Percentiles rank a stretch among this genome's conserved stretches.
Conservation (phyloP, 2,113 vertebrate genomes). For the Hepsetus odoe region DNA sequence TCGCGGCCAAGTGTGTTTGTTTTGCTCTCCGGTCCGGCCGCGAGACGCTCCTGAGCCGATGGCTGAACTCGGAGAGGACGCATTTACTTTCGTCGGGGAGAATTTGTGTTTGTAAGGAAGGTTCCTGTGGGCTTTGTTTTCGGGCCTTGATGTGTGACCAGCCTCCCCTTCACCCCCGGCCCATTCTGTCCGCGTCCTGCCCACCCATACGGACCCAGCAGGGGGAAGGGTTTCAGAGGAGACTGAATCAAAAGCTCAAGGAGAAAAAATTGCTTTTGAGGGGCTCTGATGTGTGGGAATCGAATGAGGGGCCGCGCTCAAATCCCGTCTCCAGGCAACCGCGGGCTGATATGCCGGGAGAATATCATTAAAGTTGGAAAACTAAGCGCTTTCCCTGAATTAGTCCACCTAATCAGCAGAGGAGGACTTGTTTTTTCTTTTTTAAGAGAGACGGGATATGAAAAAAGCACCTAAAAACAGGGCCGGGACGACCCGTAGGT, state of each 20-base stretch:
- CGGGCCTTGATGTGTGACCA: slow-evolving; percentile 99
- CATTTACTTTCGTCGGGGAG: slow-evolving; percentile 90
- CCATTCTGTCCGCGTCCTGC: slow-evolving; percentile 85
- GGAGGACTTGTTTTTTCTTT: slow-evolving; percentile 31
- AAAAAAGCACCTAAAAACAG: neutral
- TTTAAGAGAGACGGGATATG: slow-evolving; percentile 44
- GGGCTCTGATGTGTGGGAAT: slow-evolving; percentile 98
- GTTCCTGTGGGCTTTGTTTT: slow-evolving; percentile 93
- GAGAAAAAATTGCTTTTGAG: slow-evolving; percentile 98
- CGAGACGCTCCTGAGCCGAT: slow-evolving; percentile 75
- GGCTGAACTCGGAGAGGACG: slow-evolving; percentile 71
- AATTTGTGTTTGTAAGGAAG: slow-evolving; percentile 94
- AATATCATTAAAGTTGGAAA: slow-evolving; percentile 99
- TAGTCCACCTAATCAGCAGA: slow-evolving; percentile 85
- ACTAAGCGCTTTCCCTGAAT: slow-evolving; percentile 88
- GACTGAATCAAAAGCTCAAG: slow-evolving; percentile 97
- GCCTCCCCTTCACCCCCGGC: slow-evolving; percentile 85
- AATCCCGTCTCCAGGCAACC: slow-evolving; percentile 99
- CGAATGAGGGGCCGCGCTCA: slow-evolving; percentile 98
- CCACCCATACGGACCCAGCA: slow-evolving; percentile 98
- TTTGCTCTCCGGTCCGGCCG: too few species aligned
- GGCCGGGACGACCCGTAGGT: too few species aligned
- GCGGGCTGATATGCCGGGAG: slow-evolving; percentile 91
- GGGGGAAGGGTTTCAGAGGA: slow-evolving; percentile 97
- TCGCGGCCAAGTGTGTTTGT: too few species aligned